Percentiles rank a stretch among this genome's conserved stretches.
These are phyloP conservation scores for Cantharis flavilabris DNA, from an alignment of 2,888 invertebrate genomes.

Conservation along the genomic window DNA sequence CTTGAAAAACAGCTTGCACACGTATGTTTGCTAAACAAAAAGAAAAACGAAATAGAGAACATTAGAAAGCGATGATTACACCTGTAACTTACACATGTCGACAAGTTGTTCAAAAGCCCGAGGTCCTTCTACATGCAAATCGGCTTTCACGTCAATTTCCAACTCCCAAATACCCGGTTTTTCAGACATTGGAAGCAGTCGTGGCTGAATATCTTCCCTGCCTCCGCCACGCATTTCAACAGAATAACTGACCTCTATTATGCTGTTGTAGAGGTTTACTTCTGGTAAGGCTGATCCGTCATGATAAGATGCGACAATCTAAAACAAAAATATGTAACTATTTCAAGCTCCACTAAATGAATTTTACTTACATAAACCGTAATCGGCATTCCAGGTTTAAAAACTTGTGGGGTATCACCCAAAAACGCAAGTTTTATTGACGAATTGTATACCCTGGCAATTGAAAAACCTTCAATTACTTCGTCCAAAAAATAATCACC, in stretches of 20 bases:
- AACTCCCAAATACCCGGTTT: constrained; percentile 82
- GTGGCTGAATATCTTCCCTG: constrained; percentile 65
- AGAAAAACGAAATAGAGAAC: constrained; percentile 5
- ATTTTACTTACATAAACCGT: constrained; percentile 74
- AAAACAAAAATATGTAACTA: neutral
- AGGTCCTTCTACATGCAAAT: constrained; percentile 59
- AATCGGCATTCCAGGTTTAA: constrained; percentile 94
- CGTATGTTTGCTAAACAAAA: constrained; percentile 34
- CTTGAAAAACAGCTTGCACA: constrained; percentile 70
- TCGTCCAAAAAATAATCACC: constrained; percentile 88
- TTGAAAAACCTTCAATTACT: constrained; percentile 83
- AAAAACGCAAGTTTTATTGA: constrained; percentile 82
- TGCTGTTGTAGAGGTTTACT: constrained; percentile 66
- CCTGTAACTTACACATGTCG: constrained; percentile 38
- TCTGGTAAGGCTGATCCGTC: constrained; percentile 81
- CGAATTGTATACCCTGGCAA: constrained; percentile 86
- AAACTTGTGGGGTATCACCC: constrained; percentile 90
- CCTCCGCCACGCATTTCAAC: constrained; percentile 68
- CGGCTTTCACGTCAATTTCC: constrained; percentile 73
- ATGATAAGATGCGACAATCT: constrained; percentile 88
- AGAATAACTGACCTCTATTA: constrained; percentile 69
- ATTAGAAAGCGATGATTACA: neutral
- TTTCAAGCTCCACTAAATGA: neutral
- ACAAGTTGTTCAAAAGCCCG: constrained; percentile 45
- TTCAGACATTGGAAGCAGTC: constrained; percentile 67